A percentile compares a stretch with the other conserved stretches of the same genome.
These are phyloP conservation scores for Octodon degus DNA, from an alignment of 2,113 vertebrate species.

Conservation along the genomic window DNA sequence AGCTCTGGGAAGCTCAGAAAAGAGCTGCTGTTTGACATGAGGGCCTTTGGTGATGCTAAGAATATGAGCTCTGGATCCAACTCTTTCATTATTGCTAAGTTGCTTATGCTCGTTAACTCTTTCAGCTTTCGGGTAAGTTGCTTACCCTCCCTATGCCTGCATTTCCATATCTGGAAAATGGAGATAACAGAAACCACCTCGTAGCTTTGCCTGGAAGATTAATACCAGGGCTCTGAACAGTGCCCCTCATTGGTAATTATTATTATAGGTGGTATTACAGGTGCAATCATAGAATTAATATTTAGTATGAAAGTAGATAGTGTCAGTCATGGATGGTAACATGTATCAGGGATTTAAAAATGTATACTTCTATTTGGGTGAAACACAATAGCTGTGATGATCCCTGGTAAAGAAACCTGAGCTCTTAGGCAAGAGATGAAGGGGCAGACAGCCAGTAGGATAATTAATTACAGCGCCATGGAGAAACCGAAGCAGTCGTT, in stretches of 20 bases:
- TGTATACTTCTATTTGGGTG: slow-evolving; percentile 32
- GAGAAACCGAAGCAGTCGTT: neutral
- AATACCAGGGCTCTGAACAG: slow-evolving; percentile 32
- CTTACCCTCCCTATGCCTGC: neutral
- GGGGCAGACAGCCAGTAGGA: neutral
- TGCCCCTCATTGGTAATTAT: neutral
- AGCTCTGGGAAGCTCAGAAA: neutral
- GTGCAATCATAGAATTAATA: slow-evolving; percentile 1
- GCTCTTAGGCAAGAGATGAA: neutral
- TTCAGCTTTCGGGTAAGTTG: neutral
- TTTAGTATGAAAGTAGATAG: slow-evolving; percentile 38
- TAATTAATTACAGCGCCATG: neutral
- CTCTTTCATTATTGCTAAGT: neutral
- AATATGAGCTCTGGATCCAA: neutral
- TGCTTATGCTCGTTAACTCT: neutral
- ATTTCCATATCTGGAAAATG: slow-evolving; percentile 17
- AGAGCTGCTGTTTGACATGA: neutral
- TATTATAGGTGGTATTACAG: neutral
- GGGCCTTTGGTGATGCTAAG: neutral
- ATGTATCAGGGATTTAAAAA: neutral
- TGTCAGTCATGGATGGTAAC: neutral
- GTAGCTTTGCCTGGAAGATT: neutral
- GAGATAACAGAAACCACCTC: neutral
- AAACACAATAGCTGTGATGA: slow-evolving; percentile 54
- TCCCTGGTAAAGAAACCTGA: slow-evolving; percentile 49